Percentiles rank a stretch among this genome's conserved stretches.
Conservation (phyloP, 2,888 invertebrate species). For the Atherix ibis region DNA sequence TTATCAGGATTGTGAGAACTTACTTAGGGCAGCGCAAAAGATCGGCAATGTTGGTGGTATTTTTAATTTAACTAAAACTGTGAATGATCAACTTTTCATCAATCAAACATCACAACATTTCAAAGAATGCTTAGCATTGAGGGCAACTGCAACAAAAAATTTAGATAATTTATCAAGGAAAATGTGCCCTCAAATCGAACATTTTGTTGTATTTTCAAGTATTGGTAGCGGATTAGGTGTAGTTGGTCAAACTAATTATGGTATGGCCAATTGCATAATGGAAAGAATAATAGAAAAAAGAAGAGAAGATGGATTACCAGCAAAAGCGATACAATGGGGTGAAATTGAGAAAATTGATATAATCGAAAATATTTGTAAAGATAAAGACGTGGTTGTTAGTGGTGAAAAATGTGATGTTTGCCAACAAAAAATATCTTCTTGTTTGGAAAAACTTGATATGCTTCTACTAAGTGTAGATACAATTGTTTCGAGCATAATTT, state of each 20-base stretch:
- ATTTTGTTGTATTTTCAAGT: constrained; percentile 84
- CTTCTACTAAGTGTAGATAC: constrained; percentile 55
- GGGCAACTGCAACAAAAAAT: constrained; percentile 63
- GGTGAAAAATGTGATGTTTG: constrained; percentile 73
- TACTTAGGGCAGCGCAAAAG: constrained; percentile 45
- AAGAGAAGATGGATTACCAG: constrained; percentile 52
- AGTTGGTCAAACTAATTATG: constrained; percentile 80
- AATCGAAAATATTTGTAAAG: constrained; percentile 57
- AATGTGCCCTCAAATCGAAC: constrained; percentile 40
- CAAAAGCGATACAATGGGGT: constrained; percentile 81
- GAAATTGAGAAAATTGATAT: constrained; percentile 79
- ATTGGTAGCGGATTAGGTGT: constrained; percentile 74
- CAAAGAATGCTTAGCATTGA: constrained; percentile 52
- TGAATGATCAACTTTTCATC: constrained; percentile 58
- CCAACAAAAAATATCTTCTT: constrained; percentile 72
- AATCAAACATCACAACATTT: constrained; percentile 60
- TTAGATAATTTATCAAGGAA: constrained; percentile 51
- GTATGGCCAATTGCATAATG: constrained; percentile 79
- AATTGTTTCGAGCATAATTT: constrained; percentile 68
- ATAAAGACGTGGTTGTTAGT: constrained; percentile 49
- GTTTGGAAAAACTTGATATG: constrained; percentile 54
- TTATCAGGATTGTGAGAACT: constrained; percentile 47
- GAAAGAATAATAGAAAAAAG: constrained; percentile 71
- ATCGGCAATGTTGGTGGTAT: constrained; percentile 65
- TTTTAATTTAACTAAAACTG: constrained; percentile 75